These are phyloP conservation scores for Eriosoma lanigerum DNA, from an alignment of 1,140 invertebrate species.

Conservation along the genomic window DNA sequence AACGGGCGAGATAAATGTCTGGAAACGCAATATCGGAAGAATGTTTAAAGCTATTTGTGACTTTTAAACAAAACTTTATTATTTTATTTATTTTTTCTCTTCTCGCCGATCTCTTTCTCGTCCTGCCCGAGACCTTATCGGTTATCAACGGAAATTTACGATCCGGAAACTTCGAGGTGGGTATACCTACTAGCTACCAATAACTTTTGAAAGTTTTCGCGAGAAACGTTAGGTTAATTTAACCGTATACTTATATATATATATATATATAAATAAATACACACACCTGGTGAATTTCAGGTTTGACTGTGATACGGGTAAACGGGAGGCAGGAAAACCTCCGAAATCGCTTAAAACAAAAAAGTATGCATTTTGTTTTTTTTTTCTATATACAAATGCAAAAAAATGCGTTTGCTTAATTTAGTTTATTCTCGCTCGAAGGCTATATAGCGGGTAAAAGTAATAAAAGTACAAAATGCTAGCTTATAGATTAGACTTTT, in stretches of 20 bases:
- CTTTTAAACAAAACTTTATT: slow-evolving; percentile 46
- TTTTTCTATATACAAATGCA: background rate
- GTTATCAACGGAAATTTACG: slow-evolving; percentile 45
- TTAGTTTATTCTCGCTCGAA: slow-evolving; percentile 7
- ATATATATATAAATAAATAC: no score
- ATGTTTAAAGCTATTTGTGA: slow-evolving; percentile 43
- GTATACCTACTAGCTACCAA: background rate
- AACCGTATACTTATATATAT: background rate
- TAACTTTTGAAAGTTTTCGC: slow-evolving; percentile 43
- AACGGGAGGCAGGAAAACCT: background rate
- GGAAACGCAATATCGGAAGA: slow-evolving; percentile 31
- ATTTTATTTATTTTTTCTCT: no score
- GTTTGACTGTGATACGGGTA: background rate
- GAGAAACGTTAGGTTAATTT: slow-evolving; percentile 36
- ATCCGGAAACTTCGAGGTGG: slow-evolving; percentile 29
- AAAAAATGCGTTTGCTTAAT: background rate
- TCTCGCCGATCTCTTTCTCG: background rate
- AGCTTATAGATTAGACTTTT: background rate
- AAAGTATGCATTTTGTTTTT: background rate
- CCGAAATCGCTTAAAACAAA: background rate
- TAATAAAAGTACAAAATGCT: background rate
- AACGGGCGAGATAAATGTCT: slow-evolving; percentile 32
- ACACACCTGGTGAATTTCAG: background rate
- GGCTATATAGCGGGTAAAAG: background rate
- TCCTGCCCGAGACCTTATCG: background rate